Evolutionary conservation across 1,140 invertebrate species (phyloP).

Genomic region (Mesaphorura yosii): DNA sequence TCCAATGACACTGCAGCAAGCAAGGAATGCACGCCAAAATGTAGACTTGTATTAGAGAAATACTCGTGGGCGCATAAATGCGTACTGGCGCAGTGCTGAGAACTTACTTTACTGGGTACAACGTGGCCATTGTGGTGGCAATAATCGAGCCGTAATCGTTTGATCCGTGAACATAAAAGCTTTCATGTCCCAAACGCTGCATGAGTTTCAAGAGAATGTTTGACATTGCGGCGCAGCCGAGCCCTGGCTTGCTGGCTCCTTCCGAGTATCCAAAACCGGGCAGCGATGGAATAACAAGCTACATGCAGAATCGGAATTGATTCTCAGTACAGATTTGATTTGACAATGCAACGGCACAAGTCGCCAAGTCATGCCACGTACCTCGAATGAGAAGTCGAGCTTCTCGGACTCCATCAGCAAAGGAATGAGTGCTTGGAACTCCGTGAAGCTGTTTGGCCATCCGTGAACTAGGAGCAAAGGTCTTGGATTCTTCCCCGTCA

Average conservation of each 20-base stretch:
- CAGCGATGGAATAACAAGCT: constrained; percentile 54
- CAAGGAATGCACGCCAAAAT: too few species aligned
- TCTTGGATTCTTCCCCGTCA: constrained; percentile 29
- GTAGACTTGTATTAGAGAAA: too few species aligned
- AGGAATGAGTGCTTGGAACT: constrained; percentile 43
- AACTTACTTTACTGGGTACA: constrained; percentile 36
- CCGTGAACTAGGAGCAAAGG: constrained; percentile 44
- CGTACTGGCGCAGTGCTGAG: neutral
- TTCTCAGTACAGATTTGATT: neutral
- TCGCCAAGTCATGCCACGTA: constrained; percentile 37
- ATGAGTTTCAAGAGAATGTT: constrained; percentile 43
- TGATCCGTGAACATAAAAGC: constrained; percentile 43
- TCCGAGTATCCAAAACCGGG: constrained; percentile 79
- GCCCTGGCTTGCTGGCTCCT: constrained; percentile 48
- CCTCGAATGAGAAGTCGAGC: constrained; percentile 59
- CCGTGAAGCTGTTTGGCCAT: constrained; percentile 46
- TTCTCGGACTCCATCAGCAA: constrained; percentile 46
- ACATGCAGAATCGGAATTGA: constrained; percentile 34
- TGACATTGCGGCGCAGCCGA: constrained; percentile 42
- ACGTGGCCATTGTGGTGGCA: constrained; percentile 33
- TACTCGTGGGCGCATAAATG: neutral
- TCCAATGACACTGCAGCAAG: too few species aligned
- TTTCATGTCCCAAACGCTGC: constrained; percentile 39
- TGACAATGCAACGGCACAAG: neutral
- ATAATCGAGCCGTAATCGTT: constrained; percentile 38